Base-by-base conservation (phyloP, 2,797 vertebrate species). In the Liasis olivaceus region DNA sequence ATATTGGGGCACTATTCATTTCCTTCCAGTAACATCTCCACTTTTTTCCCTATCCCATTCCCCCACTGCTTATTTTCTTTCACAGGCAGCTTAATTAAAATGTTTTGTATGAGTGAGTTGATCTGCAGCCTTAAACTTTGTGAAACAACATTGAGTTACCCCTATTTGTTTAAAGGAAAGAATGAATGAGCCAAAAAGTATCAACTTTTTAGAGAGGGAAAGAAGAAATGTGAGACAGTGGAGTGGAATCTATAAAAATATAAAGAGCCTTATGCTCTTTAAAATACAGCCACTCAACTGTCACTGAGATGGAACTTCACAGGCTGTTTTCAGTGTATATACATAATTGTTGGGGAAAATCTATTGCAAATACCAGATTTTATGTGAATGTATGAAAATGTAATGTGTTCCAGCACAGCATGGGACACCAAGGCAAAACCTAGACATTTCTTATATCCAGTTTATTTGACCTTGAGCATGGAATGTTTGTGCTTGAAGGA, bases 71-170 rank as follows among this genome's bases (percentile, higher is more conserved):
- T 24, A 15, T 36, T 60, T 92, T 95, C 89, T 89, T 89, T 94
- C 85, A 94, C 91, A 63, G 58, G 90, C 59, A 90, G 15, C 85
- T 93, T 95, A 96, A 97, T 97, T 97, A 97, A 96, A 97, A 95
- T 95, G 96, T 96, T 97, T 96, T 90, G 58, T 95, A 88, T 51
- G 93, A 94, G 90, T 60, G 87, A 92, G 89, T 91, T 95, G 93
- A 92, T 94, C 94, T 90, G 85, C 92, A 95, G 93, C 91, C 31
- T 31, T 92, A 93, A 96, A 92, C 92, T 93, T 95, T 93, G 47
- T 95, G 94, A 95, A 94, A 89, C 88, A 94, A 94, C 90, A 95
- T 91, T 93, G n/a, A 11, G 64, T 93, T 93, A 66, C 91, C 81
- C 93, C 6, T 89, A 64, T 85, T 13, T 90, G 36, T 60, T 47